These are phyloP conservation scores for Macropodus opercularis DNA, from an alignment of 2,797 vertebrate species.

Conservation along the genomic window DNA sequence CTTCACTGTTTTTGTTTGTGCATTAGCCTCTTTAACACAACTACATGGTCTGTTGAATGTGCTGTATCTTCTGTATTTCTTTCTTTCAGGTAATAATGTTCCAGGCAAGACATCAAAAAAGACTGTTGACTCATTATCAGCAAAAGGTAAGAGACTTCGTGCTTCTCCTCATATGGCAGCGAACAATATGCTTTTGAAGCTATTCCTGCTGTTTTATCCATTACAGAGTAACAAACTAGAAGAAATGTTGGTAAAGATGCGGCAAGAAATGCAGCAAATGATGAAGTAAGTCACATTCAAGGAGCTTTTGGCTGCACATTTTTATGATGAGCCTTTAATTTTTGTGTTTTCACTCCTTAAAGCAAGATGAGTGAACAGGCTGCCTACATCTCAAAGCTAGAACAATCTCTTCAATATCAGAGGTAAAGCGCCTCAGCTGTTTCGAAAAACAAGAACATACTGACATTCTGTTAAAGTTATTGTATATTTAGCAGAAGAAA, in stretches of 20 bases:
- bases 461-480: neutral
- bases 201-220: neutral
- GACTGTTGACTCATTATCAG: conserved; percentile 81
- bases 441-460: neutral
- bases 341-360: conserved; percentile 2
- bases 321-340: neutral
- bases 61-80: too few species aligned
- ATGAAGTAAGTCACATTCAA: conserved; percentile 75
- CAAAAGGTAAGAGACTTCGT: conserved; percentile 80
- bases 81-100: conserved; percentile 86
- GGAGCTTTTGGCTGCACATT: neutral
- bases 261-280: conserved; percentile 83
- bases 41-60: neutral
- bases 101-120: conserved; percentile 87
- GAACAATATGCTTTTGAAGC: neutral
- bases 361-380: conserved; percentile 81
- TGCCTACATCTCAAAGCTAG: conserved; percentile 77
- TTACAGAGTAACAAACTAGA: conserved; percentile 86
- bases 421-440: conserved; percentile 61
- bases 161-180: neutral
- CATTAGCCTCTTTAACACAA: neutral
- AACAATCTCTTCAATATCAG: conserved; percentile 73
- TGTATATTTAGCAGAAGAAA: too few species aligned
- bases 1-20: neutral
- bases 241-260: conserved; percentile 80